Evolutionary conservation across 2,797 vertebrate species (phyloP).

Genomic region (Danio choprae): DNA sequence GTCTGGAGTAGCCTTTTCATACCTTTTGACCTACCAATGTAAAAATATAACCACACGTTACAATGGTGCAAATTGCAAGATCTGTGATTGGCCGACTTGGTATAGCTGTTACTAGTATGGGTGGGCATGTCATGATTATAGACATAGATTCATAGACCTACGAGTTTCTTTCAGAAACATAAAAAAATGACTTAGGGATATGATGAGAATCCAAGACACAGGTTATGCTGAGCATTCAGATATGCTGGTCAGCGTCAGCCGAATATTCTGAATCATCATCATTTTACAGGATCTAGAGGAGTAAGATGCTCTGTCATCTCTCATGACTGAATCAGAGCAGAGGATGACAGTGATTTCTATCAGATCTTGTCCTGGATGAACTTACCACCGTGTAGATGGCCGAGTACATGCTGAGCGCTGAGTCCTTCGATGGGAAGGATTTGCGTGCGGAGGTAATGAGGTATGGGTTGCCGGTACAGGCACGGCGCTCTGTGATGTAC

Average conservation of each 20-base stretch:
- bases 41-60: too few species aligned
- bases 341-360: not conserved
- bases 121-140: too few species aligned
- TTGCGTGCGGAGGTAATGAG: conserved; percentile 85
- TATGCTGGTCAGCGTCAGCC: not conserved
- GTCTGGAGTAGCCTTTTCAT: too few species aligned
- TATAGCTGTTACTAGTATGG: too few species aligned
- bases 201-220: not conserved
- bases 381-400: conserved; percentile 89
- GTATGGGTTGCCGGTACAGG: conserved; percentile 85
- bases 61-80: too few species aligned
- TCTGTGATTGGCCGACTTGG: too few species aligned
- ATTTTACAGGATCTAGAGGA: not conserved
- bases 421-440: conserved; percentile 92
- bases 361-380: not conserved
- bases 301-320: not conserved
- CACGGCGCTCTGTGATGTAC: conserved; percentile 84
- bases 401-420: conserved; percentile 89
- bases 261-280: conserved; percentile 16
- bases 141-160: too few species aligned
- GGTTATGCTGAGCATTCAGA: not conserved
- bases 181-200: not conserved
- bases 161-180: not conserved
- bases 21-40: too few species aligned
- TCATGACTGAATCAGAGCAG: not conserved